phyloP scores from a whole-genome alignment of 2,797 vertebrate species.

The Anolis apletophallus region DNA sequence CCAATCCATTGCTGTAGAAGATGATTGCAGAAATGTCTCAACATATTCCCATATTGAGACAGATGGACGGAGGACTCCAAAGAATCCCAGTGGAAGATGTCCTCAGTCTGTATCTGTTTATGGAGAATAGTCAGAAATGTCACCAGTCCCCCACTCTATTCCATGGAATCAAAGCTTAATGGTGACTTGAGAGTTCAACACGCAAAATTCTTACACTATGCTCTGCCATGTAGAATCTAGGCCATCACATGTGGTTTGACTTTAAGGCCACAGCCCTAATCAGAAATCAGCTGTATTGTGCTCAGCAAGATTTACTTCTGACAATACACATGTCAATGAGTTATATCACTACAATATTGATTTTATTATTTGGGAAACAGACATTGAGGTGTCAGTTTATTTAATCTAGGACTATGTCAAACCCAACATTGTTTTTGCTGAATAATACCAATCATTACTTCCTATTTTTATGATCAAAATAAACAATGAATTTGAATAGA shows the following conservation, averaged over 20 bases:
- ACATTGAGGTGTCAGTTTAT: background rate
- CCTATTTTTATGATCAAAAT: background rate
- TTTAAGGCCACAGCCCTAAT: background rate
- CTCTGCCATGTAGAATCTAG: too few relatives aligned
- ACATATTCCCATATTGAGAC: too few relatives aligned
- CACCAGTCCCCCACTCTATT: too few relatives aligned
- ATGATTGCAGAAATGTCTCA: too few relatives aligned
- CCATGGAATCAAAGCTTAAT: too few relatives aligned
- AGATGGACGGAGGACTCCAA: too few relatives aligned
- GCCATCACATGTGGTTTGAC: background rate
- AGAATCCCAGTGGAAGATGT: too few relatives aligned
- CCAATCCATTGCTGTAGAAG: too few relatives aligned
- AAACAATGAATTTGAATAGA: background rate
- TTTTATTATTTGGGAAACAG: background rate
- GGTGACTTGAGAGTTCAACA: too few relatives aligned
- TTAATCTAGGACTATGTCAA: background rate
- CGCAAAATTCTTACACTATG: too few relatives aligned
- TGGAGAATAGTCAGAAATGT: too few relatives aligned
- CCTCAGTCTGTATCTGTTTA: too few relatives aligned
- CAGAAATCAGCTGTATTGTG: background rate
- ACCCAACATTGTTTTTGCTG: background rate
- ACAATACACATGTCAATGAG: background rate
- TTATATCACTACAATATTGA: background rate
- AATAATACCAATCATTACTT: background rate
- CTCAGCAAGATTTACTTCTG: background rate